Percentiles rank a stretch among this genome's conserved stretches.
phyloP scores from a whole-genome alignment of 2,888 invertebrate species.

The Alloplasta piceator region DNA sequence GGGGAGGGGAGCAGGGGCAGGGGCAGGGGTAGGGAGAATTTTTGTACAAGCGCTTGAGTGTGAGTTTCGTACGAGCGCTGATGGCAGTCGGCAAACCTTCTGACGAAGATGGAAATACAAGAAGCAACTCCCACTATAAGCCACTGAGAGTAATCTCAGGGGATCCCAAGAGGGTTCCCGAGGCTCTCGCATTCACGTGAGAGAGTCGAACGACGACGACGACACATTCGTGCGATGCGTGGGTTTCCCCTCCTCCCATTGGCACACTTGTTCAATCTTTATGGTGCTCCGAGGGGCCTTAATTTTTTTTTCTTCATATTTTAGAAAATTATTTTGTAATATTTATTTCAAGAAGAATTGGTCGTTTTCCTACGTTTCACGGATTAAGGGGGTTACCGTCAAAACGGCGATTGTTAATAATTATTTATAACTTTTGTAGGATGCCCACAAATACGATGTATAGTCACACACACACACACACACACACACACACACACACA shows the following conservation, averaged over 20 bases:
- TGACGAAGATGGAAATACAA: slow-evolving; percentile 66
- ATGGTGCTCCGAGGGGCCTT: background rate
- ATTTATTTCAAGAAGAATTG: no score
- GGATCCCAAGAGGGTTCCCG: slow-evolving; percentile 26
- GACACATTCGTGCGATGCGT: slow-evolving; percentile 38
- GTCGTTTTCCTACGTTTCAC: no score
- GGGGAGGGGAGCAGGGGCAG: background rate
- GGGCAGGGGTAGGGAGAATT: background rate
- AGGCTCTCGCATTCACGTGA: slow-evolving; percentile 48
- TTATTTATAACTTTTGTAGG: no score
- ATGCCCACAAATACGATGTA: no score
- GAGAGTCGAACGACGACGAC: slow-evolving; percentile 46
- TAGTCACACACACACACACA: no score
- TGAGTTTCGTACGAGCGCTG: slow-evolving; percentile 28
- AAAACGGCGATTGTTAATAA: no score
- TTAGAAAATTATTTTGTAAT: no score
- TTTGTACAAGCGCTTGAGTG: slow-evolving; percentile 3
- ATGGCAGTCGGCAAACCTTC: slow-evolving; percentile 45
- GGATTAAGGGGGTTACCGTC: no score
- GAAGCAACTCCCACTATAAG: slow-evolving; percentile 65
- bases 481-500: no score
- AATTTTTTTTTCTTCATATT: slow-evolving; percentile 15
- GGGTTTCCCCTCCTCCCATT: slow-evolving; percentile 36
- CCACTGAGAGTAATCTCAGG: slow-evolving; percentile 32
- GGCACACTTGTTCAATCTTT: slow-evolving; percentile 46